Conservation (phyloP, 2,113 vertebrate species). For the Gavialis gangeticus region DNA sequence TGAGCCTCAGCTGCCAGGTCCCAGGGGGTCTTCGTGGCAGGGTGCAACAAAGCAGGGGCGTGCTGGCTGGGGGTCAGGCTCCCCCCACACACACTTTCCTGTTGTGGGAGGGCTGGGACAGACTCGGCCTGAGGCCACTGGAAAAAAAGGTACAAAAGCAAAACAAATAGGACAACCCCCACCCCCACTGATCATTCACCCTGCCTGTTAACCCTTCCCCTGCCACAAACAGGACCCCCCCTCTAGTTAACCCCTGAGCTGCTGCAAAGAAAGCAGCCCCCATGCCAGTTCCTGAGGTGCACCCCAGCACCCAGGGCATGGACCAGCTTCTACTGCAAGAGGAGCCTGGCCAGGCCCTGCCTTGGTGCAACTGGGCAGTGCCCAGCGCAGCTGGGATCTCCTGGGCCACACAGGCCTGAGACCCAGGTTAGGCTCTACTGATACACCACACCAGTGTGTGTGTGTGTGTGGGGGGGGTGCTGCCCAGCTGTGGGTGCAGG, state of each 20-base stretch:
- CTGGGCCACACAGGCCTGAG: background rate
- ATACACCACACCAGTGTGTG: no score
- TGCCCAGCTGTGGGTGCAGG: background rate
- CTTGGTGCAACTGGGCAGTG: background rate
- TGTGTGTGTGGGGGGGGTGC: background rate
- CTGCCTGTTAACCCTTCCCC: rapidly evolving
- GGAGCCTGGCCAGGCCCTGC: background rate
- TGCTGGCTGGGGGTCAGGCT: background rate
- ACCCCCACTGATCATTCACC: background rate
- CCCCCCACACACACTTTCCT: slow-evolving; percentile 36
- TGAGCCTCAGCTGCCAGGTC: background rate
- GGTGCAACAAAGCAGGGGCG: no score
- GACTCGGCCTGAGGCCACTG: slow-evolving; percentile 39
- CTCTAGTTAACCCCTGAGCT: no score
- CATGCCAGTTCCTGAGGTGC: no score
- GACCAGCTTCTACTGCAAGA: no score
- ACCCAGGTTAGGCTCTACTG: no score
- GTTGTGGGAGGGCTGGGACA: slow-evolving; percentile 10
- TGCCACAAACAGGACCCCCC: background rate
- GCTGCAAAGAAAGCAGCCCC: no score
- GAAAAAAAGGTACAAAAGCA: slow-evolving; percentile 44
- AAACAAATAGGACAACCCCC: slow-evolving; percentile 27
- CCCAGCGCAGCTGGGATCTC: background rate
- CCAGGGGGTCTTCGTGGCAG: no score
- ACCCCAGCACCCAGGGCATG: rapidly evolving